phyloP scores from a whole-genome alignment of 2,113 vertebrate species.

The Zingel zingel region DNA sequence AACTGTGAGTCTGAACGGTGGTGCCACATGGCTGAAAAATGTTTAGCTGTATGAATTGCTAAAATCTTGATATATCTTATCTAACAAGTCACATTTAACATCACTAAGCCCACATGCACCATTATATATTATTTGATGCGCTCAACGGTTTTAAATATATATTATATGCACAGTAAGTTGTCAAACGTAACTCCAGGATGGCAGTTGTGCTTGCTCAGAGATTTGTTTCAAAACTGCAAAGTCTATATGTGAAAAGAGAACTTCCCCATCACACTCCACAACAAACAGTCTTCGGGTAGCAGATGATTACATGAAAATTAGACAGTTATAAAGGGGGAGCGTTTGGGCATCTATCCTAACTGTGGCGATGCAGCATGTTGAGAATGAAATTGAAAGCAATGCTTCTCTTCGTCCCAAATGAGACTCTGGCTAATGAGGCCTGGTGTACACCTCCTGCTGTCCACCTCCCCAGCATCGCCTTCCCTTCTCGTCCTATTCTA shows the following conservation, averaged over 20 bases:
- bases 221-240: conserved; percentile 46
- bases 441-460: conserved; percentile 69
- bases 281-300: conserved; percentile 1
- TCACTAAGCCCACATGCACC: conserved; percentile 4
- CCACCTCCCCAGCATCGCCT: conserved; percentile 31
- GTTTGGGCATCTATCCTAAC: conserved; percentile 49
- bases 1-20: too few relatives aligned
- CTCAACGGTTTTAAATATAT: conserved; percentile 25
- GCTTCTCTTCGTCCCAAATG: conserved; percentile 38
- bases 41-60: background rate
- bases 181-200: conserved; percentile 11
- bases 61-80: too few relatives aligned
- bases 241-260: conserved; percentile 1
- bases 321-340: conserved; percentile 52
- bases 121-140: conserved; percentile 1
- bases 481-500: conserved; percentile 32
- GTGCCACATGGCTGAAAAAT: background rate
- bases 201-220: conserved; percentile 30
- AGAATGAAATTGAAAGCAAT: conserved; percentile 39
- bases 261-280: conserved; percentile 13
- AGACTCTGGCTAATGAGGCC: conserved; percentile 74
- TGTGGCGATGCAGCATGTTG: conserved; percentile 63
- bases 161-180: conserved; percentile 31
- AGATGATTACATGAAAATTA: conserved; percentile 51
- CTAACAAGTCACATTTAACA: background rate